Evolutionary conservation across 1,140 invertebrate species (phyloP).

Genomic region (Philaenus spumarius): DNA sequence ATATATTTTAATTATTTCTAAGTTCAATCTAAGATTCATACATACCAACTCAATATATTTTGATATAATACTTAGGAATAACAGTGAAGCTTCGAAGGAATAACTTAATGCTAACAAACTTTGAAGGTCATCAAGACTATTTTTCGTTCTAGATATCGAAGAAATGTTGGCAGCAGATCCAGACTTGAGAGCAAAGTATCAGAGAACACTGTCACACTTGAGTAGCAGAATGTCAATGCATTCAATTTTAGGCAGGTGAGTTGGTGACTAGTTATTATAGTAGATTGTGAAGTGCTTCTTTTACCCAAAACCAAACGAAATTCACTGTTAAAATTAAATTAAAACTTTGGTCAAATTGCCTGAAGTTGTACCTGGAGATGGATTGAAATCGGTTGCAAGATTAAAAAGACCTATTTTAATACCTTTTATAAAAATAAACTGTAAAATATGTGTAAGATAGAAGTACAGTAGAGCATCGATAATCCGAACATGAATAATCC

Average conservation of each 20-base stretch:
- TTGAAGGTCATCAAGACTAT: background rate
- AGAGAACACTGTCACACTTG: background rate
- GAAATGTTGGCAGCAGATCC: slow-evolving; percentile 2
- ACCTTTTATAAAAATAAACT: no score
- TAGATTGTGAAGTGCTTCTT: no score
- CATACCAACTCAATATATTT: background rate
- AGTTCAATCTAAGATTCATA: background rate
- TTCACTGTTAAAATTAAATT: no score
- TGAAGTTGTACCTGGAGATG: no score
- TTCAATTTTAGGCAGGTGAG: background rate
- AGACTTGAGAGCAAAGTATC: background rate
- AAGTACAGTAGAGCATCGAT: no score
- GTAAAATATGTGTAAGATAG: no score
- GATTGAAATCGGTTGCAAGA: no score
- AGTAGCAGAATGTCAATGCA: background rate
- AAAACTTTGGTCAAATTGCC: no score
- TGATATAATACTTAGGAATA: background rate
- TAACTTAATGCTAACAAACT: background rate
- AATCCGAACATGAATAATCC: no score
- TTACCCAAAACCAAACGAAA: no score
- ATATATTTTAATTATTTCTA: background rate
- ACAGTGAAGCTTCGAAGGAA: background rate
- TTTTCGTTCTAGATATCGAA: slow-evolving; percentile 1
- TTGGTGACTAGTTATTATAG: no score
- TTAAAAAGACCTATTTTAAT: no score